Conservation (phyloP, 2,888 invertebrate species). For the Melieria picta region DNA sequence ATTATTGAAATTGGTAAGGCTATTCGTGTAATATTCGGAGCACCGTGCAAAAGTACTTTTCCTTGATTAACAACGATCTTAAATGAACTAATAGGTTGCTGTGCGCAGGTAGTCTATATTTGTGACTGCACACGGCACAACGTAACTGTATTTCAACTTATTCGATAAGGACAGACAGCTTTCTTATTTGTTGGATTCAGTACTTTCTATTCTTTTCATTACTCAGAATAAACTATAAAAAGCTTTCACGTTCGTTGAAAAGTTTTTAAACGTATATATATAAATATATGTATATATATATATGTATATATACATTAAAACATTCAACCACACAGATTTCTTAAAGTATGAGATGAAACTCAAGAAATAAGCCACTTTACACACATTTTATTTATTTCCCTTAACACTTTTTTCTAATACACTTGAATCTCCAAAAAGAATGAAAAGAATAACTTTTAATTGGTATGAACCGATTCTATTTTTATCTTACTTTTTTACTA, state of each 20-base stretch:
- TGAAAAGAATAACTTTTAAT: neutral
- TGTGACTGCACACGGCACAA: slow-evolving; percentile 72
- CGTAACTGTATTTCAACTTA: slow-evolving; percentile 27
- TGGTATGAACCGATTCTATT: neutral
- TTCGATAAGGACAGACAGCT: slow-evolving; percentile 26
- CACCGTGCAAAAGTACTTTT: slow-evolving; percentile 66
- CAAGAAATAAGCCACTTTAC: neutral
- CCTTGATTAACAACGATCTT: slow-evolving; percentile 72
- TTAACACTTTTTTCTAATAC: neutral
- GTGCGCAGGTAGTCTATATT: slow-evolving; percentile 71
- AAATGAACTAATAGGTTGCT: slow-evolving; percentile 69
- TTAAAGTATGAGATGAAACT: too few relatives aligned
- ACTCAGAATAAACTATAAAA: too few relatives aligned
- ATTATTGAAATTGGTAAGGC: slow-evolving; percentile 29
- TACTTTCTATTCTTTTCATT: neutral
- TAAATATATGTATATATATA: too few relatives aligned
- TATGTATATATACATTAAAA: too few relatives aligned
- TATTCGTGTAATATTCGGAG: slow-evolving; percentile 41
- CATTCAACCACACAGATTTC: too few relatives aligned
- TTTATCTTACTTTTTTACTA: neutral
- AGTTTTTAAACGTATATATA: too few relatives aligned
- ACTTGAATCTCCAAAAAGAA: neutral
- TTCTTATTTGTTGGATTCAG: neutral
- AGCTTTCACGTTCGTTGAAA: too few relatives aligned
- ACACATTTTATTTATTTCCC: slow-evolving; percentile 1